Conservation (phyloP, 2,888 invertebrate species). For the Bibio marci region DNA sequence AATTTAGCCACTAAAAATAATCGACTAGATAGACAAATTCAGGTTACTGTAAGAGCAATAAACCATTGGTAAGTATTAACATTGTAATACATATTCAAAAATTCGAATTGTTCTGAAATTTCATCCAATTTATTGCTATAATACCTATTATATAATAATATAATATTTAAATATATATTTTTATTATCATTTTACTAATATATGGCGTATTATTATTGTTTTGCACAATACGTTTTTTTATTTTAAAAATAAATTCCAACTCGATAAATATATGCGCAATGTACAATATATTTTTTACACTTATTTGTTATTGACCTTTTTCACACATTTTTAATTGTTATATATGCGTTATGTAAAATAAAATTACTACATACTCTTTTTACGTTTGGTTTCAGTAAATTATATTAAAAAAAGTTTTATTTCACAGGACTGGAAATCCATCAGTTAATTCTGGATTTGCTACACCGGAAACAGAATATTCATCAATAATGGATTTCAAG, state of each 20-base stretch:
- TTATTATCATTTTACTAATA: neutral
- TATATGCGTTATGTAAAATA: too few relatives aligned
- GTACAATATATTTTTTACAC: too few relatives aligned
- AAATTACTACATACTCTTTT: too few relatives aligned
- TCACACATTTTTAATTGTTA: too few relatives aligned
- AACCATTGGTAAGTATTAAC: slow-evolving; percentile 42
- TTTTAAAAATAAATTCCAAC: neutral
- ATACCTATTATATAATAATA: too few relatives aligned
- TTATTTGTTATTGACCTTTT: too few relatives aligned
- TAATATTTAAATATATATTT: slow-evolving; percentile 1
- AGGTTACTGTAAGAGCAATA: slow-evolving; percentile 42
- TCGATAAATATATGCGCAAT: too few relatives aligned
- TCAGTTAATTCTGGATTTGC: slow-evolving; percentile 45
- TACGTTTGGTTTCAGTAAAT: too few relatives aligned
- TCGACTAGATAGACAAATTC: slow-evolving; percentile 38
- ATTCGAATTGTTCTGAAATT: too few relatives aligned
- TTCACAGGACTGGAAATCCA: slow-evolving; percentile 40
- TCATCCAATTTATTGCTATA: too few relatives aligned
- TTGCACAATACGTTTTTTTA: neutral
- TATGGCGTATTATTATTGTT: neutral
- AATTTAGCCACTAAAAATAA: slow-evolving; percentile 32
- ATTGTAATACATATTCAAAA: too few relatives aligned
- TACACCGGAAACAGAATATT: slow-evolving; percentile 37
- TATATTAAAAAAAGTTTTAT: too few relatives aligned
- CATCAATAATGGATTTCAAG: slow-evolving; percentile 32